Evolutionary conservation across 92 coral and sea anemone genomes (phyloP), one percentile per base, ranked within the genome.

Genomic region (Pocillopora grandis): DNA sequence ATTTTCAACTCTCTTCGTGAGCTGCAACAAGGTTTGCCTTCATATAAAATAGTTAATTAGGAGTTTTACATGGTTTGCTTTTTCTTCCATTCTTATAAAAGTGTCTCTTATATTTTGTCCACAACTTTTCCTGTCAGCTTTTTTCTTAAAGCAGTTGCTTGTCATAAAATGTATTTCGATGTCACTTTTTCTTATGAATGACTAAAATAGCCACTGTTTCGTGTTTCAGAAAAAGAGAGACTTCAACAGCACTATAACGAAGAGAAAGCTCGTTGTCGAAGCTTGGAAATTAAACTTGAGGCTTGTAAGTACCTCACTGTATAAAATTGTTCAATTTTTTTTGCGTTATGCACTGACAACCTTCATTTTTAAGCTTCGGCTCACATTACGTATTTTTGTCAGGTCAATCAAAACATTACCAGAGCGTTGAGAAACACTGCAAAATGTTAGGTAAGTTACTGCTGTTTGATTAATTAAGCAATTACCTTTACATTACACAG

Each of bases 1-100:
- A 91, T 93, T 67, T 86, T 93, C 27, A 81, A 89, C 87, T 88
- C 92, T 27, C 91, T 93, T 56, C 89, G 88, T 52, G 97, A 93
- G 60, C 89, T 93, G 35, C 89, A 93, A 72, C 92, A 87, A 87
- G 97, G 97, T 93, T 14, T 78, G 86, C 18, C 19, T 9, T 20
- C 49, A 7, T 42, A 1, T 3, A 7, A 42, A 42, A 42, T 42
- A 42, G 49, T 42, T 7, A 42, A 42, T 42, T 42, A 55, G 49
- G 21, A 62, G 49, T n/a, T 57, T 80, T 60, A 3, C 10, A 18
- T 35, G 21, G 71, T 76, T 21, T 65, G 52, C 73, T 76, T 55
- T 64, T 23, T 21, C 14, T 67, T 5, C 36, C 4, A 42, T 42
- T 42, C 49, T 42, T 42, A 3, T 42, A 42, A 42, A 42, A 42